Percentiles rank a stretch among this genome's conserved stretches.
phyloP scores from a whole-genome alignment of 1,140 invertebrate genomes.

The Drosophila pectinifera region DNA sequence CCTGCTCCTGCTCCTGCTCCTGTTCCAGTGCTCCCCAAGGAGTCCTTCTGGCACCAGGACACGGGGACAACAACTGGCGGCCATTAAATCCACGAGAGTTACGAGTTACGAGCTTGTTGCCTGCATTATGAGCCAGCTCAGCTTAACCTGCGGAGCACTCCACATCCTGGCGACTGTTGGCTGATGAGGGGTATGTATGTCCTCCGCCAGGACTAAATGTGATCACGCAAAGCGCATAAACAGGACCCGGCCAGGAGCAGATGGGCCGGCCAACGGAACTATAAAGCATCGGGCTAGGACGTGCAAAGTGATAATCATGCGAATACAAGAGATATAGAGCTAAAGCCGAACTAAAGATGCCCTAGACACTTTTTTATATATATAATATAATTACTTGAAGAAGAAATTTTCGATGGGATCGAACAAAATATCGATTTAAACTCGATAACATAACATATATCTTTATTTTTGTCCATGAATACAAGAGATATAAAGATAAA shows the following conservation, averaged over 20 bases:
- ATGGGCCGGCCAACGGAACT: slow-evolving; percentile 57
- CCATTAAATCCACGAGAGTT: slow-evolving; percentile 49
- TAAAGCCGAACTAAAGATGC: not conserved
- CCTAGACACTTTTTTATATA: too few relatives aligned
- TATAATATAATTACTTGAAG: not conserved
- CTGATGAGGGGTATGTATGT: slow-evolving; percentile 3
- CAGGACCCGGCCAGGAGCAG: slow-evolving; percentile 32
- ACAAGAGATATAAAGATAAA: slow-evolving; percentile 22
- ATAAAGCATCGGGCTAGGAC: slow-evolving; percentile 70
- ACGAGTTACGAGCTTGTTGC: slow-evolving; percentile 44
- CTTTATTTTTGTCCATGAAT: too few relatives aligned
- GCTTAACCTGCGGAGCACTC: slow-evolving; percentile 13
- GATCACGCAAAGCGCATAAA: slow-evolving; percentile 77
- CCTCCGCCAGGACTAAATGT: slow-evolving; percentile 50
- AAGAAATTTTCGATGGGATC: too few relatives aligned
- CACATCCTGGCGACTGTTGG: slow-evolving; percentile 2
- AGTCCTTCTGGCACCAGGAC: slow-evolving; percentile 3
- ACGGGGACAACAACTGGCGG: slow-evolving; percentile 22
- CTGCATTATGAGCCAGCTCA: slow-evolving; percentile 31
- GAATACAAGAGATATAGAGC: slow-evolving; percentile 30
- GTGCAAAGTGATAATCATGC: slow-evolving; percentile 73
- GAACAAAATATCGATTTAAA: too few relatives aligned
- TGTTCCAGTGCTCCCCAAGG: not conserved
- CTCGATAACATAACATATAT: too few relatives aligned
- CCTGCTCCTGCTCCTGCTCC: not conserved